Evolutionary conservation across 2,113 vertebrate genomes (phyloP), one percentile per base, ranked within the genome.

Genomic region (Rhombomys opimus): DNA sequence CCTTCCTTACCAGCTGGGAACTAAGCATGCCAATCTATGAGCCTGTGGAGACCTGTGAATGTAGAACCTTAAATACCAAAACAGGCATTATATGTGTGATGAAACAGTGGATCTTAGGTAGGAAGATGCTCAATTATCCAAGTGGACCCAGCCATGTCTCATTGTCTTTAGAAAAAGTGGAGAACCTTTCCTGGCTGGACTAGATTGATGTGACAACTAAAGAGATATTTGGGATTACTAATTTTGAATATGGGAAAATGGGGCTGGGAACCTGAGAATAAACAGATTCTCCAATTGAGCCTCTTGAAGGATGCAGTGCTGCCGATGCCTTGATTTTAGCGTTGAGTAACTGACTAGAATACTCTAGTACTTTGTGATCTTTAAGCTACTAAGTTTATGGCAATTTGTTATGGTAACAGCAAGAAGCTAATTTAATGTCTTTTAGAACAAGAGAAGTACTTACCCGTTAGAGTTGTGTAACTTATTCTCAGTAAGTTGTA

Each of bases 401-500:
- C 46, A 25, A 73, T 54, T 38, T 80, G 41, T 87, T 73, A 81
- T 0, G 59, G 46, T 85, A 76, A 22, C 20, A 68, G 1, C 25
- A 52, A 11, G 65, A 87, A 81, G 63, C 20, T 30, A 70, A 81
- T 27, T 65, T 41, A 78, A 7, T 12, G 73, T 78, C 14, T 41
- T n/a, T 38, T 46, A 91, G 70, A 57, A 18, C 41, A 38, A 7
- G n/a, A 87, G 38, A 87, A 5, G 18, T 20, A 18, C 78, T 59
- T 32, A 73, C 20, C 70, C 38, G 81, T 85, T 35, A 73, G 78
- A 41, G 9, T 77, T 88, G 18, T 41, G 7, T 12, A 81, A 92
- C 54, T 91, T 72, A 54, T 87, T 91, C 89, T 81, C 52, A 80
- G 82, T 87, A 87, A 72, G 82, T 72, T 73, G 23, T 38, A n/a